Conservation (phyloP, 2,113 vertebrate genomes). For the Pyrgilauda ruficollis region DNA sequence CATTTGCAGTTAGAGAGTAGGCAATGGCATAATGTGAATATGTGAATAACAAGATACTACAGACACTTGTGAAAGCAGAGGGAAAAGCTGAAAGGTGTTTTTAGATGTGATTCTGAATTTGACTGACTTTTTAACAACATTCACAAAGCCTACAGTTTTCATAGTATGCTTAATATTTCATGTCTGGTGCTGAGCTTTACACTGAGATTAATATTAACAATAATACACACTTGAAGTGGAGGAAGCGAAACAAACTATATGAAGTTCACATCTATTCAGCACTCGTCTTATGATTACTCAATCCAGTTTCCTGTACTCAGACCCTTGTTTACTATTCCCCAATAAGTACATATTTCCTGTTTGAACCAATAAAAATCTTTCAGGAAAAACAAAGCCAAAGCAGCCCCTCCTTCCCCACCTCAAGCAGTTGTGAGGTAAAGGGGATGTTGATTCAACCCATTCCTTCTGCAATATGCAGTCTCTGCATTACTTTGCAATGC, state of each 20-base stretch:
- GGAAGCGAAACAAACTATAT: background rate
- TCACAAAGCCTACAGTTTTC: background rate
- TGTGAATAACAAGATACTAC: background rate
- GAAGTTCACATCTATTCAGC: background rate
- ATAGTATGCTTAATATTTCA: slow-evolving; percentile 22
- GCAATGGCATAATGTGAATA: background rate
- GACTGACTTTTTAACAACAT: slow-evolving; percentile 2
- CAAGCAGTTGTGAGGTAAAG: background rate
- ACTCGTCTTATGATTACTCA: background rate
- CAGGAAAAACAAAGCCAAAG: background rate
- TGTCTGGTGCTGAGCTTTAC: slow-evolving; percentile 14
- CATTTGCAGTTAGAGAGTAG: background rate
- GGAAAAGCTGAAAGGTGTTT: background rate
- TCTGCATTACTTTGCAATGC: background rate
- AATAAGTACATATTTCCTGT: background rate
- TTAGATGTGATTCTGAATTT: background rate
- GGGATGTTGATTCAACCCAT: background rate
- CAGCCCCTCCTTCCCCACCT: background rate
- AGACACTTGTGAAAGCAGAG: background rate
- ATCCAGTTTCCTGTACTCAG: background rate
- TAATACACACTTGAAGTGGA: background rate
- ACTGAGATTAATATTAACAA: background rate
- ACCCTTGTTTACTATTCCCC: background rate
- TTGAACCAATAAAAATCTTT: background rate
- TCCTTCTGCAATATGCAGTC: background rate